Evolutionary conservation across 2,797 vertebrate species (phyloP).

Genomic region (Helicolenus hilgendorfi): DNA sequence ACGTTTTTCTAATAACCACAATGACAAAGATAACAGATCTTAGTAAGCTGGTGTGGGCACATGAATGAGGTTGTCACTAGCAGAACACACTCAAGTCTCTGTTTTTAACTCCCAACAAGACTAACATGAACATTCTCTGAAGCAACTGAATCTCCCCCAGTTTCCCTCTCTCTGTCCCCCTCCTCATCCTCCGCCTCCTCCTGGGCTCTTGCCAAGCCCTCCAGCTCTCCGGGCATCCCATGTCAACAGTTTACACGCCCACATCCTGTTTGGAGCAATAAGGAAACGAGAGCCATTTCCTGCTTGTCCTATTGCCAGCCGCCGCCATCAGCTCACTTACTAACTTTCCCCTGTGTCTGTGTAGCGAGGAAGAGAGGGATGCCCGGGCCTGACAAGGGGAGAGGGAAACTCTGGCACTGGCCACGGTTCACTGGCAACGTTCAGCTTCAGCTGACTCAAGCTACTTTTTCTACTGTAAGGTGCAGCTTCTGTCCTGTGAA

Average conservation of each 20-base stretch:
- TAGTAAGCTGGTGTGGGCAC: neutral
- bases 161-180: constrained; percentile 28
- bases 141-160: constrained; percentile 39
- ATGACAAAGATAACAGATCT: constrained; percentile 4
- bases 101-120: constrained; percentile 5
- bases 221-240: constrained; percentile 83
- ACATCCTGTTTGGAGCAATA: constrained; percentile 93
- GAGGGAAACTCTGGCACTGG: constrained; percentile 23
- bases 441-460: constrained; percentile 32
- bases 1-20: constrained; percentile 16
- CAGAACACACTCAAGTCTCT: neutral
- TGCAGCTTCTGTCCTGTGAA: constrained; percentile 11
- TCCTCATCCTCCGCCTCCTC: constrained; percentile 13
- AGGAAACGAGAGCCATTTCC: constrained; percentile 90
- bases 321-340: constrained; percentile 65
- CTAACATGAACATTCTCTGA: neutral
- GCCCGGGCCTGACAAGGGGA: constrained; percentile 34
- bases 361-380: constrained; percentile 35
- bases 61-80: neutral
- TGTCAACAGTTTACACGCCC: constrained; percentile 92
- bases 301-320: constrained; percentile 84
- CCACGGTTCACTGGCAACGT: constrained; percentile 26
- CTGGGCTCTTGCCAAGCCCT: constrained; percentile 83
- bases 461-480: constrained; percentile 8
- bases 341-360: constrained; percentile 43